A percentile compares a stretch with the other conserved stretches of the same genome.
Evolutionary conservation across 2,797 vertebrate genomes (phyloP).

Genomic region (Choloepus didactylus): DNA sequence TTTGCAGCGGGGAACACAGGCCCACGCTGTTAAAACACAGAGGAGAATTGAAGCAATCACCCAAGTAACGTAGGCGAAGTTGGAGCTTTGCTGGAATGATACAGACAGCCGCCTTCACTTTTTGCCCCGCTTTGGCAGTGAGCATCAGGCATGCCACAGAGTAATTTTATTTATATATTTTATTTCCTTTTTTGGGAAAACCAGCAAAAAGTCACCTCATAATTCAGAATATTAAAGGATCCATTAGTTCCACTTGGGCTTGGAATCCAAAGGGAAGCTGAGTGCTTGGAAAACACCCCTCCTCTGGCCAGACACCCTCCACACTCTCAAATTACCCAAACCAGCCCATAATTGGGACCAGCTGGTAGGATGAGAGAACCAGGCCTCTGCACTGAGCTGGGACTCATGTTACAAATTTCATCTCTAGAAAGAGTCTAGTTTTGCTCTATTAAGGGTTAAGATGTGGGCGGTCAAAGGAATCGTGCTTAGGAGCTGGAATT

Average conservation of each 20-base stretch:
- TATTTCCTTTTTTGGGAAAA: slow-evolving; percentile 64
- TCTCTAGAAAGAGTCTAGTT: slow-evolving; percentile 55
- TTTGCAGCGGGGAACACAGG: background rate
- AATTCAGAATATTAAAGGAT: slow-evolving; percentile 84
- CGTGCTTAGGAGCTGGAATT: background rate
- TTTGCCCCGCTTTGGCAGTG: background rate
- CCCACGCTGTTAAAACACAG: background rate
- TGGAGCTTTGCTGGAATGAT: background rate
- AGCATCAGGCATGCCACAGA: background rate
- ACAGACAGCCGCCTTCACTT: background rate
- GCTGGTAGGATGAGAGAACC: background rate
- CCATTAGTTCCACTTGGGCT: slow-evolving; percentile 80
- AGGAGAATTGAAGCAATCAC: background rate
- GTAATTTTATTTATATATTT: slow-evolving; percentile 63
- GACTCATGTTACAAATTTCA: slow-evolving; percentile 26
- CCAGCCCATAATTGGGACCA: slow-evolving; percentile 76
- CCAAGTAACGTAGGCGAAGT: background rate
- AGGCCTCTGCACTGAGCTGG: slow-evolving; percentile 15
- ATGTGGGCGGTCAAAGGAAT: slow-evolving; percentile 53
- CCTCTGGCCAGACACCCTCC: slow-evolving; percentile 28
- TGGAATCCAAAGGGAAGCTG: slow-evolving; percentile 54
- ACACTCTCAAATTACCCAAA: slow-evolving; percentile 52
- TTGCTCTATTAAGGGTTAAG: slow-evolving; percentile 62
- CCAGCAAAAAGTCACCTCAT: slow-evolving; percentile 75
- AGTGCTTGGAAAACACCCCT: slow-evolving; percentile 58